These are phyloP conservation scores for Zaprionus inermis DNA, from an alignment of 1,140 invertebrate genomes.

Conservation along the genomic window DNA sequence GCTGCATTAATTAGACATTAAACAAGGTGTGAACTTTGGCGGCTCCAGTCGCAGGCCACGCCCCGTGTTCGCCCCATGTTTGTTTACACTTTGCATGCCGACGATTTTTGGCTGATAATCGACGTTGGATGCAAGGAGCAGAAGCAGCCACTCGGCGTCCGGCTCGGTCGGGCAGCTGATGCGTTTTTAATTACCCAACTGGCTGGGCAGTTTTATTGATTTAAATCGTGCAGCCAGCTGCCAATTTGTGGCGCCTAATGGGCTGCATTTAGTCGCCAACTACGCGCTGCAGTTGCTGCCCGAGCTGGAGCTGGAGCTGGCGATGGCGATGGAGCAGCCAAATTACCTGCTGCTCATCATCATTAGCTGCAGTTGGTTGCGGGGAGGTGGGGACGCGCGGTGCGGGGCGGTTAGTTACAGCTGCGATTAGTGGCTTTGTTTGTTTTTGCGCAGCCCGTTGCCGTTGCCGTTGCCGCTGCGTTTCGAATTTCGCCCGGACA, in stretches of 20 bases:
- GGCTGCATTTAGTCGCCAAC: slow-evolving; percentile 39
- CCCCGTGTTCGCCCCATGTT: slow-evolving; percentile 31
- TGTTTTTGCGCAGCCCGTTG: slow-evolving; percentile 48
- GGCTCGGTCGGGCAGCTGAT: slow-evolving; percentile 37
- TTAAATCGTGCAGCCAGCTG: slow-evolving; percentile 75
- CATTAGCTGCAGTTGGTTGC: slow-evolving; percentile 50
- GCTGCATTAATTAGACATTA: slow-evolving; percentile 82
- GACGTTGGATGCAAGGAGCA: neutral
- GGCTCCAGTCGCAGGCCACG: slow-evolving; percentile 48
- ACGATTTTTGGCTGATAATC: slow-evolving; percentile 22
- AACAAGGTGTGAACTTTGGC: slow-evolving; percentile 80
- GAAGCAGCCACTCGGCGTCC: too few relatives aligned
- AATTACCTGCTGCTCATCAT: slow-evolving; percentile 71
- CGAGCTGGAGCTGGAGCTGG: neutral
- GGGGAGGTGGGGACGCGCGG: too few relatives aligned
- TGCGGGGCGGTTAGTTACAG: neutral
- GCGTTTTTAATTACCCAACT: slow-evolving; percentile 75
- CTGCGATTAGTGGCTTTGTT: slow-evolving; percentile 49
- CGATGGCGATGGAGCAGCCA: neutral
- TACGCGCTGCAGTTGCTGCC: neutral
- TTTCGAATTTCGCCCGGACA: slow-evolving; percentile 67
- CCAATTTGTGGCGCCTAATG: slow-evolving; percentile 79
- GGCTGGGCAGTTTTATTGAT: slow-evolving; percentile 73
- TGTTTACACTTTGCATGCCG: slow-evolving; percentile 64
- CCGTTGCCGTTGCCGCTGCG: slow-evolving; percentile 20